Base-by-base conservation (phyloP, 2,797 vertebrate species). In the Enteromius anoplus region DNA sequence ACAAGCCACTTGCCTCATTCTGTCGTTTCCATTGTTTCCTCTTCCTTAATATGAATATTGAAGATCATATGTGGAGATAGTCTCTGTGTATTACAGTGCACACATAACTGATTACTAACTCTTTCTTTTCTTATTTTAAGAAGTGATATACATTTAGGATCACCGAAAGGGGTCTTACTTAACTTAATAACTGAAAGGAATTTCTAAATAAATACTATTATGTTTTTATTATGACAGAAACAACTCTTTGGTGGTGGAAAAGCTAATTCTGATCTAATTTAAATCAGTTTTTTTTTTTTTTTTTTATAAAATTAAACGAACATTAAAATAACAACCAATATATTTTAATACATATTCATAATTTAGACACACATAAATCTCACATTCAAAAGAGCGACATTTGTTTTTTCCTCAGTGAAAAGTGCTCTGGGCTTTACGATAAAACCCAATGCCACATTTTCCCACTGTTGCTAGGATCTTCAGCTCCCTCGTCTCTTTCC, bases 1-100 rank as follows among this genome's bases (percentile, higher is more conserved):
- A 62, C 83, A 87, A 84, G 55, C 88, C 81, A 86, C 88, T 80
- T 88, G 73, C 78, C 90, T 91, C 87, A 86, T 88, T 70, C 88
- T 80, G 84, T 82, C 81, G 89, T 78, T 80, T 77, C 58, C 45
- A 79, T 75, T 85, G 75, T 83, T 55, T 80, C 55, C 69, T 23
- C 14, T 53, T 23, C 78, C 19, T 37, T 70, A 69, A 71, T 80
- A 40, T 83, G 10, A 76, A 83, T 70, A 71, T 76, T 55, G 84
- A 76, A 77, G 45, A 60, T 80, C 11, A 53, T 77, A 60, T 47
- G 47, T 53, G 12, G 70, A 60, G 45, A 76, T 40, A 40, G 37
- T 49, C 29, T 69, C 23, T 42, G 2, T 70, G n/a, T 19, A 66
- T 85, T 65, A 19, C 2, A 66, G 5, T 47, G 26, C 34, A 76